Base-by-base conservation (phyloP, 2,888 invertebrate species). In the Drosophila robusta region DNA sequence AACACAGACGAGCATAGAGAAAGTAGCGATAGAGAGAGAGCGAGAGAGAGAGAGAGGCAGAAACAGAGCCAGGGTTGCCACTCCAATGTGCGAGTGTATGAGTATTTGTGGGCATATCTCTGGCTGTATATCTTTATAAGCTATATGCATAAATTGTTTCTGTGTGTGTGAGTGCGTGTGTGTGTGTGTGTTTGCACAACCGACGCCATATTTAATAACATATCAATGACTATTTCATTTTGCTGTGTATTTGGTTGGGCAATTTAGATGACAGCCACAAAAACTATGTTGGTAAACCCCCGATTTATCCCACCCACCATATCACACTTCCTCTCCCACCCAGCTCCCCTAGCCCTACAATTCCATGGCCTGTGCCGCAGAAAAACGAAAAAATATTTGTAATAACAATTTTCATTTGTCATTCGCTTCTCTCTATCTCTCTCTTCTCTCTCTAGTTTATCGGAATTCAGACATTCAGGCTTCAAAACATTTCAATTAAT, bases 141-240 rank as follows among this genome's bases (percentile, higher is more conserved):
- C 42, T 50, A 39, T 55, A 47, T 60, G 39, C 52, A 50, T 29
- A 42, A 11, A 32, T 24, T 41, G 57, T 45, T 46, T 34, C 14
- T 49, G 11, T 56, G 38, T 47, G 49, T 42, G 34, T 42, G 16
- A 44, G 46, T 54, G 49, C 42, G 42, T 45, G 54, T 56, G 51
- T 38, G 36, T 56, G 42, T 57, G 63, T 61, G n/a, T 80, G 74
- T 73, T 70, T 78, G 64, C 64, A 75, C 76, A 78, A 61, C 24
- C 80, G 70, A 74, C 76, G 83, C 80, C 80, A 81, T 80, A 81
- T 81, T 81, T 82, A 81, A 82, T 82, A 80, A 80, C 82, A 82
- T 78, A 82, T 80, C 78, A 82, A 80, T 81, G 80, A 75, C 78
- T 80, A 70, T 82, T 82, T 75, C 70, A 81, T 74, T 80, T 70